These are phyloP conservation scores for Neogobius melanostomus DNA, from an alignment of 2,113 vertebrate species.

Conservation along the genomic window DNA sequence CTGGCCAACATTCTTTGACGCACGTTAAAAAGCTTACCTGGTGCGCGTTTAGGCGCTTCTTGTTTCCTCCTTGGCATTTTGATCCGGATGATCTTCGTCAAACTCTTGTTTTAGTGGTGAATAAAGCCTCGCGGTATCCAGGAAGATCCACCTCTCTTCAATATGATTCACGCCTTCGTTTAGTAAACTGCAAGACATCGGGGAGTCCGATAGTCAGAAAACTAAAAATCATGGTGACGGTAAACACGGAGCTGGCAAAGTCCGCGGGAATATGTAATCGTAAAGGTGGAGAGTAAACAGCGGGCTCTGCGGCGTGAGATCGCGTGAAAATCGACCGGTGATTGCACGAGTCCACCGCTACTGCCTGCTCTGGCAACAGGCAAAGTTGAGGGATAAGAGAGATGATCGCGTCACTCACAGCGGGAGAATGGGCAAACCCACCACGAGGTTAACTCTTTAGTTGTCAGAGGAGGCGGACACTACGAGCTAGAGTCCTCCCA, in stretches of 20 bases:
- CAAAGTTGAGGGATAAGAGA: constrained; percentile 88
- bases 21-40: constrained; percentile 82
- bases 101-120: constrained; percentile 64
- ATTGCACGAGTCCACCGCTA: constrained; percentile 70
- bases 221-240: constrained; percentile 62
- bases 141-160: constrained; percentile 80
- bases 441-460: constrained; percentile 79
- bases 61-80: constrained; percentile 97
- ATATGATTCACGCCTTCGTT: constrained; percentile 76
- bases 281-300: not conserved
- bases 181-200: constrained; percentile 62
- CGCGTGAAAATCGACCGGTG: constrained; percentile 42
- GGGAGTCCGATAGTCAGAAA: constrained; percentile 61
- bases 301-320: constrained; percentile 12
- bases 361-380: constrained; percentile 85
- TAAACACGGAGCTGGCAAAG: constrained; percentile 31
- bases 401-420: constrained; percentile 86
- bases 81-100: constrained; percentile 65
- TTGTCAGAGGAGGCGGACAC: constrained; percentile 62
- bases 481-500: constrained; percentile 38
- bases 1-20: constrained; percentile 11
- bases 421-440: constrained; percentile 78
- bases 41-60: constrained; percentile 95
- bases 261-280: constrained; percentile 23
- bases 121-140: constrained; percentile 76